These are phyloP conservation scores for Bombus pascuorum DNA, from an alignment of 1,140 invertebrate genomes.

Conservation along the genomic window DNA sequence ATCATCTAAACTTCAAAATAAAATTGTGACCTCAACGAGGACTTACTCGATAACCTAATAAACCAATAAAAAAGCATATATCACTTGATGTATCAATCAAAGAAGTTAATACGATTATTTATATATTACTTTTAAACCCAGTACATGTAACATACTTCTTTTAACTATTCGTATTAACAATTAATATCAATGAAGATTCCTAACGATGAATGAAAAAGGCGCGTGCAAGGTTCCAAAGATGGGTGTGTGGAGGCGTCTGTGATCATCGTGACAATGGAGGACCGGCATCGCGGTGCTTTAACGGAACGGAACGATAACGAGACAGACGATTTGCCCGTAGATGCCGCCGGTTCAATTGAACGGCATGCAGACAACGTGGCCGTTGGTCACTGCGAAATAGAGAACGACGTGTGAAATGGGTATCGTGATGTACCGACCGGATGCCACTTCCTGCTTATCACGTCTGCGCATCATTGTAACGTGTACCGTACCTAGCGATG, in stretches of 20 bases:
- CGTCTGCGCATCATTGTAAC: slow-evolving; percentile 65
- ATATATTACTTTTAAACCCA: not conserved
- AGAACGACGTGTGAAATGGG: slow-evolving; percentile 60
- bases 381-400: slow-evolving; percentile 53
- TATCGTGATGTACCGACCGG: slow-evolving; percentile 71
- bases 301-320: slow-evolving; percentile 28
- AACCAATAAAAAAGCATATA: not conserved
- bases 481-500: slow-evolving; percentile 41
- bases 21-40: not conserved
- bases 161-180: not conserved
- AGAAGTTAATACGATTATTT: not conserved
- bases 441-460: slow-evolving; percentile 79
- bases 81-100: not conserved
- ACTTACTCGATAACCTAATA: not conserved
- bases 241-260: not conserved
- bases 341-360: slow-evolving; percentile 49
- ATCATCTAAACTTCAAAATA: not conserved
- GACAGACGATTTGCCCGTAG: slow-evolving; percentile 50
- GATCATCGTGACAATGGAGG: not conserved
- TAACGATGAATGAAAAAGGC: not conserved
- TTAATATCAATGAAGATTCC: not conserved
- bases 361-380: slow-evolving; percentile 52
- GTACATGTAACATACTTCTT: not conserved
- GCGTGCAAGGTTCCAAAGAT: not conserved
- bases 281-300: not conserved